Evolutionary conservation across 2,888 invertebrate species (phyloP), one percentile per base, ranked within the genome.

Genomic region (Cremastobaeus sp.): DNA sequence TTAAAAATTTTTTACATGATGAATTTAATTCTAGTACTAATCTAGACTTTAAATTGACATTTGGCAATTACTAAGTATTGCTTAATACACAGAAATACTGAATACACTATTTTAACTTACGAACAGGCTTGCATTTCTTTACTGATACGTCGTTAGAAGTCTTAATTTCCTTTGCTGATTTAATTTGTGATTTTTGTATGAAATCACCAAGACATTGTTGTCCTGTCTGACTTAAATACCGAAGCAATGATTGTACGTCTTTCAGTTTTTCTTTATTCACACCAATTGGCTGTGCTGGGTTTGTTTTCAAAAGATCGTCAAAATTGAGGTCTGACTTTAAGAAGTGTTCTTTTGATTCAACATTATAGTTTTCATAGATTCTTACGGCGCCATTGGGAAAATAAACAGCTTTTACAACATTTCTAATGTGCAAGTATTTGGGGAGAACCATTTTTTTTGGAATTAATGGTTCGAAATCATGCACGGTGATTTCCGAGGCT

Each of bases 381-480:
- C 21, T 12, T 12, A 43, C 11, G 1, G 43, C 12, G 1, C 70
- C 48, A 11, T 64, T 70, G 47, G 8, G 11, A 34, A 17, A 71
- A 50, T 71, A 64, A 2, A 3, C 1, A 3, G 64, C 47, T 54
- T 50, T 62, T 12, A 50, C 55, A 25, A 55, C 48, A n/a, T 70
- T 43, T 4, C 48, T 41, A 0, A 70, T 57, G 32, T 20, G 34
- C 14, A 55, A 28, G 43, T 64, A 12, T 43, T 57, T 66, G 1
- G 55, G 65, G 4, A 55, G 30, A 1, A 30, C 30, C 0, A 2
- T 9, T 11, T 59, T 41, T 35, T 35, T 18, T 6, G 52, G 59
- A 25, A 74, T 30, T 1, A 59, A 15, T 0, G 32, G 35, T 50
- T 74, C 69, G 9, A 60, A 73, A 50, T 76, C 73, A 18, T 73